Base-by-base conservation (phyloP, 1,140 invertebrate species). In the Lysiphlebus fabarum region DNA sequence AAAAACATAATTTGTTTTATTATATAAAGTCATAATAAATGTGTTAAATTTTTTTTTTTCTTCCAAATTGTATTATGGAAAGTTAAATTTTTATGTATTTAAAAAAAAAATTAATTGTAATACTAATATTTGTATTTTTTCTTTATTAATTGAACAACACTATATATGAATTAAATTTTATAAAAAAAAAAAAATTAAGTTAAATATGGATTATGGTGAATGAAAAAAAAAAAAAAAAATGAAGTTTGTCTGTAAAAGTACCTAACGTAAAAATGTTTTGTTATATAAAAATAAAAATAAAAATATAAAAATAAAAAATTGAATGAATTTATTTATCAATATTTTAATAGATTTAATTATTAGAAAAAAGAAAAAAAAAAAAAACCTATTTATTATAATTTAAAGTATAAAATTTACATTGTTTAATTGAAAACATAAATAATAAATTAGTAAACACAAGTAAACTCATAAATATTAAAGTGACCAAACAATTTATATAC, bases 261-360 rank as follows among this genome's bases (percentile, higher is more conserved):
- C 38, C 49, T 6, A 26, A 26, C 17, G 17, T 26, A 26, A 26
- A 38, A 51, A 51, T 8, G 49, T 51, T 51, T 51, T 51, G 49
- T 51, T 51, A 51, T 51, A 51, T 37, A 51, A 51, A 37, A 51
- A 51, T 51, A 51, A 51, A 51, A 36, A 37, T 37, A 7, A 5
- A 36, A 51, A 36, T 36, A 8, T 3, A 7, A 40, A 40, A 40
- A 8, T 2, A 7, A 8, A 40, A 40, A 40, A 40, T 40, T 40
- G 38, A 40, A 8, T 40, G 0, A 40, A 40, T 8, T 40, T 4
- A 40, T 40, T n/a, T 40, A 8, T 11, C 38, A 9, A 9, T 6
- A 40, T 6, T 40, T 40, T n/a, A n/a, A n/a, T n/a, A n/a, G n/a
- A 7, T 44, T 14, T n/a, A 10, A 44, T 7, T 44, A 44, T 44